Conservation (phyloP, 2,888 invertebrate genomes). For the Ptychoptera contaminata region DNA sequence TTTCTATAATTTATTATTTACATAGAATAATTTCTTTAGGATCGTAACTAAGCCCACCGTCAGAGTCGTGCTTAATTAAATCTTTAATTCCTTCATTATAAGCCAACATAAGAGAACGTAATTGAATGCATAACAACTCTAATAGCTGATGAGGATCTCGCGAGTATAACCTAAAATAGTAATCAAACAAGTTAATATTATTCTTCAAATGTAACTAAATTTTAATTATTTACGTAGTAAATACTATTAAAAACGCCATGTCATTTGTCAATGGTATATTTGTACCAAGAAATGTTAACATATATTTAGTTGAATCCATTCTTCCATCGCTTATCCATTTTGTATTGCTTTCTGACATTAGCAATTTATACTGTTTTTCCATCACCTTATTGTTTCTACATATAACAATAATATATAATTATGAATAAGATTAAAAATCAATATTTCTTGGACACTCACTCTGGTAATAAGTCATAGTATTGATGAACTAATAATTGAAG, state of each 20-base stretch:
- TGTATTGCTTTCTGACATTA: constrained; percentile 5
- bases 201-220: neutral
- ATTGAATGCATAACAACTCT: constrained; percentile 46
- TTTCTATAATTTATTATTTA: constrained; percentile 12
- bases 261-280: constrained; percentile 11
- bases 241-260: constrained; percentile 9
- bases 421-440: neutral
- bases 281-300: constrained; percentile 8
- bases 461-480: constrained; percentile 9
- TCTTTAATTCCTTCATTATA: constrained; percentile 33
- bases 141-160: constrained; percentile 46
- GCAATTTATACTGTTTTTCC: constrained; percentile 7
- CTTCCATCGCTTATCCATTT: constrained; percentile 11
- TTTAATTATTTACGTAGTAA: constrained; percentile 7
- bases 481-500: constrained; percentile 8
- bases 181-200: neutral
- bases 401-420: neutral
- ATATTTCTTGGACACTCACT: constrained; percentile 3
- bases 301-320: constrained; percentile 8
- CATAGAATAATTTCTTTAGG: constrained; percentile 27
- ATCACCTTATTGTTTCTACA: constrained; percentile 6
- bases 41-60: constrained; percentile 24
- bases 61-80: constrained; percentile 31
- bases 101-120: constrained; percentile 46
- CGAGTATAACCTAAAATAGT: neutral